phyloP scores from a whole-genome alignment of 2,797 vertebrate species.

The Saxicola maurus region DNA sequence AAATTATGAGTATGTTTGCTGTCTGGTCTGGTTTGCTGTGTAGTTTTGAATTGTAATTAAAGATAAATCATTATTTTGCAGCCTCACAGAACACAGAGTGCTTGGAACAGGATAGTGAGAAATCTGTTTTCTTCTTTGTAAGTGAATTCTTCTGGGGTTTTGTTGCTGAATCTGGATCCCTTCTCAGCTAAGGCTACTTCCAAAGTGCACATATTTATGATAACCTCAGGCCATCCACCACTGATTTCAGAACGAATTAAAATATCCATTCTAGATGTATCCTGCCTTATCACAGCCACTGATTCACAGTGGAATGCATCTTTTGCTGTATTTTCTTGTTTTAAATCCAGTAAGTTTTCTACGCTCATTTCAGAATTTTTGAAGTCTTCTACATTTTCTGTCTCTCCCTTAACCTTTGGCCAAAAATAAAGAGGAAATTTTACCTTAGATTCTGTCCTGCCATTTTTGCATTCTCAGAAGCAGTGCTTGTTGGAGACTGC shows the following conservation, averaged over 20 bases:
- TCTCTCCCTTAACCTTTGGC: neutral
- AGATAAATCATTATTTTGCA: neutral
- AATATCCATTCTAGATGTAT: constrained; percentile 31
- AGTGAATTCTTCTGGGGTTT: neutral
- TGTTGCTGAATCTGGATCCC: neutral
- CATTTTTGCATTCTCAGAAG: neutral
- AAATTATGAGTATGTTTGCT: neutral
- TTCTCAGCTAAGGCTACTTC: constrained; percentile 42
- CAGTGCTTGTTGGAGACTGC: neutral
- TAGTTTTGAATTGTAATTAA: neutral
- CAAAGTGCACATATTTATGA: constrained; percentile 56
- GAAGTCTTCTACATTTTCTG: neutral
- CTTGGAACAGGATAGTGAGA: neutral
- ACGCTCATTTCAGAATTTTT: neutral
- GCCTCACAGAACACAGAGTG: neutral
- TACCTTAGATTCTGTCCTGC: neutral
- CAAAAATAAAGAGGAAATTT: neutral
- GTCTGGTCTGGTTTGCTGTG: neutral
- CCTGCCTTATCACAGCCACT: constrained; percentile 16
- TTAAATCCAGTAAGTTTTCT: neutral
- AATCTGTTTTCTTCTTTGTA: neutral
- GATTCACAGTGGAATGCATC: neutral
- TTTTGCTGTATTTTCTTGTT: constrained; percentile 7
- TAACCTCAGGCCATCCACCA: constrained; percentile 54
- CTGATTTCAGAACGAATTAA: constrained; percentile 35